Evolutionary conservation across 2,113 vertebrate genomes (phyloP).

Genomic region (Ondatra zibethicus): DNA sequence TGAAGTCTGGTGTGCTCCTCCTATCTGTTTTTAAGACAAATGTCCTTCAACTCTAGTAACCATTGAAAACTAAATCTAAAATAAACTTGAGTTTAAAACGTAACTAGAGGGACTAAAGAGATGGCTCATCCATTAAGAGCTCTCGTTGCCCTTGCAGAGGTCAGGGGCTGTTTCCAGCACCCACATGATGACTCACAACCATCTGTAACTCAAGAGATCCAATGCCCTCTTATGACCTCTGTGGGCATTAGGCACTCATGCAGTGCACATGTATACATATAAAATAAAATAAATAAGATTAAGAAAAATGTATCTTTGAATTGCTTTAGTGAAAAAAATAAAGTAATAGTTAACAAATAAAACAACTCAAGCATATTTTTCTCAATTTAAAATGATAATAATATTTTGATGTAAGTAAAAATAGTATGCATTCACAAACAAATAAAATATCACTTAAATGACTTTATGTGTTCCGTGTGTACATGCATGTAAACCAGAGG

Average conservation of each 20-base stretch:
- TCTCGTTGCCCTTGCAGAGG: neutral
- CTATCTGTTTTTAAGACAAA: slow-evolving; percentile 23
- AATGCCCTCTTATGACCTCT: neutral
- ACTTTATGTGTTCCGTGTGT: neutral
- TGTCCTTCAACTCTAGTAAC: slow-evolving; percentile 42
- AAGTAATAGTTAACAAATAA: slow-evolving; percentile 14
- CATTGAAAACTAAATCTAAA: slow-evolving; percentile 57
- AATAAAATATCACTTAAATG: neutral
- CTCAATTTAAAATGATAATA: slow-evolving; percentile 14
- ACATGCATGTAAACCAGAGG: no score
- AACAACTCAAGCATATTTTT: neutral
- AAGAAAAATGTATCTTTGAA: neutral
- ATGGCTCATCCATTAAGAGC: neutral
- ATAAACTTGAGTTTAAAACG: neutral
- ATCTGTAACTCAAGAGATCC: neutral
- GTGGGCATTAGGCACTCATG: neutral
- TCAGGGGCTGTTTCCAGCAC: neutral
- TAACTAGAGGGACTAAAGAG: neutral
- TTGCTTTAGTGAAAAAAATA: neutral
- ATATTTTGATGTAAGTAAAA: slow-evolving; percentile 46
- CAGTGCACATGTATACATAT: neutral
- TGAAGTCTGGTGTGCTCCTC: neutral
- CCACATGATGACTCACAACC: neutral
- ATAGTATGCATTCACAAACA: neutral
- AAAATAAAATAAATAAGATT: neutral